A percentile compares a stretch with the other conserved stretches of the same genome.
Conservation (phyloP, 1,140 invertebrate genomes). For the Conopomorpha cramerella region DNA sequence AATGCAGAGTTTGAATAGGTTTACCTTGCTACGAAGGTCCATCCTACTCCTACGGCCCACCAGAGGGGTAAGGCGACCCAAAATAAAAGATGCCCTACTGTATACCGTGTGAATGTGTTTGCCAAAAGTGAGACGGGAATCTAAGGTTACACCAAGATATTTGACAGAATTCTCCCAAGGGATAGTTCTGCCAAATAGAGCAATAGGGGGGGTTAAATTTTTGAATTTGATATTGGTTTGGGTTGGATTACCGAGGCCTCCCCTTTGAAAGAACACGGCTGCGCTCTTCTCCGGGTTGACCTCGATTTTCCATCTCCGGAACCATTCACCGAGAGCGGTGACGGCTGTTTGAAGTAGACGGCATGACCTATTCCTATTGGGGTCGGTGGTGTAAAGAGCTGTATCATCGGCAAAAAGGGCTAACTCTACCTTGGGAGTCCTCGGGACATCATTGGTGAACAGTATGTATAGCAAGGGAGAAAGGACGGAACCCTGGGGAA, state of each 20-base stretch:
- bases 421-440: not conserved
- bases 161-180: constrained; percentile 7
- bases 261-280: constrained; percentile 1
- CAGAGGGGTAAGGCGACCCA: constrained; percentile 6
- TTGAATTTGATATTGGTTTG: too few relatives aligned
- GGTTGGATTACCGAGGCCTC: too few relatives aligned
- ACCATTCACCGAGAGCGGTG: constrained; percentile 7
- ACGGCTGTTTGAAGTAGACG: constrained; percentile 10
- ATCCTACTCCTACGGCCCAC: constrained; percentile 8
- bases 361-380: constrained; percentile 1
- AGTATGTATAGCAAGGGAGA: not conserved
- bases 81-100: not conserved
- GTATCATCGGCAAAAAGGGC: constrained; percentile 19
- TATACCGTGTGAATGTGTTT: constrained; percentile 3
- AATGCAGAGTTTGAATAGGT: constrained; percentile 10
- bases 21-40: constrained; percentile 12
- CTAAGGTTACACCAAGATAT: constrained; percentile 9
- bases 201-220: not conserved
- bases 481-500: constrained; percentile 6
- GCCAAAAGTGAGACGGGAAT: constrained; percentile 4
- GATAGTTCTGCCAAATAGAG: not conserved
- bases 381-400: constrained; percentile 4
- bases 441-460: constrained; percentile 2
- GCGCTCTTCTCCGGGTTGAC: constrained; percentile 15
- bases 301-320: constrained; percentile 15